These are phyloP conservation scores for Triplophysa dalaica DNA, from an alignment of 2,113 vertebrate species.

Conservation along the genomic window DNA sequence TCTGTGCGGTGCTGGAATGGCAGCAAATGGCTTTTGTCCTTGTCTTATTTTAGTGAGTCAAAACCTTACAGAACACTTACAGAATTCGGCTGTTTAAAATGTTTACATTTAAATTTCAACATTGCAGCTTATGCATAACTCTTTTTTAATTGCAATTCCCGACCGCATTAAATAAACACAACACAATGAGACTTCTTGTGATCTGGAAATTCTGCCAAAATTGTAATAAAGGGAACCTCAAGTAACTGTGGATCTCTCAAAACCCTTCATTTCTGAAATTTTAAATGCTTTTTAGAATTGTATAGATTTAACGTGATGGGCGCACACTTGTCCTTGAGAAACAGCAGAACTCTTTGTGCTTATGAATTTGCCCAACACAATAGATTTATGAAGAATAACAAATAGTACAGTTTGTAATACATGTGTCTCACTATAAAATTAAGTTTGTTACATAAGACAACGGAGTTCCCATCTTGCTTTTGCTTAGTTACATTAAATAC, in stretches of 20 bases:
- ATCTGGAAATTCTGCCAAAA: background rate
- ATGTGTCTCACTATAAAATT: no score
- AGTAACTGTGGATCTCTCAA: conserved; percentile 12
- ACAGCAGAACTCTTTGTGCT: background rate
- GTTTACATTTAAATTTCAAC: background rate
- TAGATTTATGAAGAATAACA: background rate
- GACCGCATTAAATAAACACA: background rate
- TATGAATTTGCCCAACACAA: background rate
- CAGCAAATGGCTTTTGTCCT: conserved; percentile 72
- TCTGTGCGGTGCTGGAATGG: conserved; percentile 65
- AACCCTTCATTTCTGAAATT: conserved; percentile 5
- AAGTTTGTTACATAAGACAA: background rate
- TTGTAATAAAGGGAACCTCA: conserved; percentile 30
- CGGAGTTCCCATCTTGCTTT: background rate
- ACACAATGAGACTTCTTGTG: background rate
- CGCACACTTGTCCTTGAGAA: conserved; percentile 9
- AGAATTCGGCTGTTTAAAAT: conserved; percentile 34
- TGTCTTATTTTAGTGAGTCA: conserved; percentile 65
- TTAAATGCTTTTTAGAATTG: conserved; percentile 30
- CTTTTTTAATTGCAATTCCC: no score
- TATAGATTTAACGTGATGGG: no score
- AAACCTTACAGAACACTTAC: conserved; percentile 54
- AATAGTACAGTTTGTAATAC: background rate
- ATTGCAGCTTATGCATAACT: background rate
- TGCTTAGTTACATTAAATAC: background rate